Evolutionary conservation across 2,888 invertebrate species (phyloP), one percentile per base, ranked within the genome.

Genomic region (Achlya flavicornis): DNA sequence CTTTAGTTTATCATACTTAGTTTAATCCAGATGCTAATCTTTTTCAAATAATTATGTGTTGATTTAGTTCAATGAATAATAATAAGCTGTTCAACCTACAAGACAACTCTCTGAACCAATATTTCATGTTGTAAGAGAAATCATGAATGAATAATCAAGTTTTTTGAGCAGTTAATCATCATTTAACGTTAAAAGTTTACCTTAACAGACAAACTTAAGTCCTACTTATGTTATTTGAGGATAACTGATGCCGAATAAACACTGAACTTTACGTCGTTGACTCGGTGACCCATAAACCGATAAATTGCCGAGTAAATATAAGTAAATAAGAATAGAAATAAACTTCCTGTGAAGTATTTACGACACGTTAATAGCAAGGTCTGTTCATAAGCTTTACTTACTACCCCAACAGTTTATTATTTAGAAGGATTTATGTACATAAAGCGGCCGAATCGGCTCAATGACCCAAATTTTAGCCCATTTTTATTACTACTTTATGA

Each of bases 391-490:
- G 58, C n/a, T 48, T 43, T 43, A n/a, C 53, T 66, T 12, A 41
- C 65, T 35, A 64, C 61, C 64, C 65, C 63, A 72, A 71, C 72
- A 78, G 64, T 76, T 66, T 68, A 79, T 70, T 77, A 79, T 77
- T 76, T 77, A 74, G 68, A 76, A 63, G 68, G 66, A 71, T 19
- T 38, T 38, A 10, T 10, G 10, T 10, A 38, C 3, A 11, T 48
- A 33, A 5, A 32, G 38, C 41, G 59, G 19, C 41, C 69, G 64
- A 78, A 81, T 85, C 89, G 88, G 89, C 86, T 77, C 73, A 58
- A 69, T 89, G 90, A 90, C 88, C 90, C 84, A 90, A 63, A 76
- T 89, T 74, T 64, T 12, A 10, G 64, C 63, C 68, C 68, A 62
- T 41, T 63, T 69, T 73, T 70, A 75, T 65, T 68, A 64, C 68